Base-by-base conservation (phyloP, 1,140 invertebrate genomes). In the Laodelphax striatellus region DNA sequence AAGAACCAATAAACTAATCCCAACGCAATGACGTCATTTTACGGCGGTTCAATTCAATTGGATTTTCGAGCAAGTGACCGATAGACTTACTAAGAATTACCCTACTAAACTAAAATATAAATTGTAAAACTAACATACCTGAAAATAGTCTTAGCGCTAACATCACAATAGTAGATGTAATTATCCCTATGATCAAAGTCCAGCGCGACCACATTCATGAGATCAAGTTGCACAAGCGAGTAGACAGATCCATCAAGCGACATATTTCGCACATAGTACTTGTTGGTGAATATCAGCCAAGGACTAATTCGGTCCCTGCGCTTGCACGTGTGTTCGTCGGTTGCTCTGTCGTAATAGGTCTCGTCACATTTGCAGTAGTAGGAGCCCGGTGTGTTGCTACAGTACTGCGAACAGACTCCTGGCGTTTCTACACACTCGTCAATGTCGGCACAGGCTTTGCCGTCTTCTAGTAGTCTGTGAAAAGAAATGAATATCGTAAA, bases 311-410 rank as follows among this genome's bases (percentile, higher is more conserved):
- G 78, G 64, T 96, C 92, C 63, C 85, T 86, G 52, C 92, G 79
- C 72, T 97, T 97, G 71, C 94, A 97, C 0, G 87, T 92, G 38
- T 87, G 85, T 66, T 91, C 88, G 69, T 98, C 92, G 1, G 79
- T 50, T 42, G 61, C 63, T 52, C 64, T 79, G 67, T 93, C 88
- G 70, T 97, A 98, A 72, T 89, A 98, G 5, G 84, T 85, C 21
- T 96, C 88, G 64, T 93, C 89, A 72, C 97, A 98, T 73, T 97
- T 97, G 73, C 97, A 99, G 64, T 92, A 92, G 73, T 87, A 98
- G 0, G 88, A 88, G 0, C 97, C 97, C 0, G 92, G 91, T 0
- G 92, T 96, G 70, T 99, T 98, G 5, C 91, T 87, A 69, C 97
- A 99, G 67, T 86, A 83, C 68, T 99, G 97, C 11, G 92, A 94